Base-by-base conservation (phyloP, 1,140 invertebrate genomes). In the Pachyrhynchus sulphureomaculatus region DNA sequence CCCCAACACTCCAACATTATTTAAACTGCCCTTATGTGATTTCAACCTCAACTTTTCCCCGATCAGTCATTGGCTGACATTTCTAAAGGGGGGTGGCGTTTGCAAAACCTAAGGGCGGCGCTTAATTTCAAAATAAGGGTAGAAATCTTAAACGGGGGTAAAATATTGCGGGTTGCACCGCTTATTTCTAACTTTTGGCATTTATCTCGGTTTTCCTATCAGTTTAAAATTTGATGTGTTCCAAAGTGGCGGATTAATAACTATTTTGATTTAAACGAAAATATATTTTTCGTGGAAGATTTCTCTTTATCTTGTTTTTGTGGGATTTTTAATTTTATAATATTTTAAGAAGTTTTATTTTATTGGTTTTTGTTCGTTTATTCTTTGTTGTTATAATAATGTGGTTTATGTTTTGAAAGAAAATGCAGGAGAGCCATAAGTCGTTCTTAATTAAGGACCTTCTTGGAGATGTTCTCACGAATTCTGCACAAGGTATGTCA, bases 391-490 rank as follows among this genome's bases (percentile, higher is more conserved):
- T n/a, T n/a, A 56, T n/a, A 1, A 58, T 64, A 55, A 48, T 18
- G 42, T 45, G 18, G 23, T 24, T 6, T 6, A 2, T 29, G 12
- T 29, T 29, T 29, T 29, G 26, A 49, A 18, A 42, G 13, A 41
- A 52, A 51, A 81, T 81, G 79, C 84, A 87, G 73, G 87, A 89
- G 75, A 82, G 79, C 62, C 85, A 88, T 62, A 90, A 90, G 71
- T 90, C 88, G 1, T 90, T 90, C 75, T 74, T 90, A 12, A 90
- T 90, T 58, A 83, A 85, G 65, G 88, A 90, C 75, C 81, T 90
- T 13, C 79, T 90, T 12, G 87, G 88, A 1, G 88, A 90, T 68
- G 86, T 90, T 42, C 77, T 90, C 79, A 32, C 78, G 72, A 62
- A 51, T 62, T 62, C 66, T 12, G 51, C 64, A 48, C 61, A 67